Conservation (phyloP, 2,113 vertebrate species). For the Ploceus nigricollis region DNA sequence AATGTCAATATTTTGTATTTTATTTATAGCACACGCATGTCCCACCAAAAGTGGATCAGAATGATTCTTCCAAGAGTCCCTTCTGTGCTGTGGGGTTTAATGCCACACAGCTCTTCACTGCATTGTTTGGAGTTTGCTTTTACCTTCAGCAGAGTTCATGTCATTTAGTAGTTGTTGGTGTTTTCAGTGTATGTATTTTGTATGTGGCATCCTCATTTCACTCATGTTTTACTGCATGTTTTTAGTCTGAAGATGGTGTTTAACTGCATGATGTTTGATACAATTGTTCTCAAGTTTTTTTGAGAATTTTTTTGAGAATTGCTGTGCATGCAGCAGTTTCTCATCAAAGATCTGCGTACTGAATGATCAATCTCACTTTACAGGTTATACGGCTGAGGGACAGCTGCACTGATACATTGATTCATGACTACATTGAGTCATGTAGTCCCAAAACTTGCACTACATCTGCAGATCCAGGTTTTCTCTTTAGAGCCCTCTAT, state of each 20-base stretch:
- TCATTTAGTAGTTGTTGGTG: neutral
- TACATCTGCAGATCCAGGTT: neutral
- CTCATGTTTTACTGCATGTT: neutral
- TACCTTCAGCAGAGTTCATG: neutral
- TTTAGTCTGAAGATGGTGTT: neutral
- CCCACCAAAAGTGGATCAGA: neutral
- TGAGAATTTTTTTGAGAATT: neutral
- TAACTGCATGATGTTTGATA: neutral
- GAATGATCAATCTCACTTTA: neutral
- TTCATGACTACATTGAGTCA: neutral
- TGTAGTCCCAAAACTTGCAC: neutral
- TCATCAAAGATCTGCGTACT: neutral
- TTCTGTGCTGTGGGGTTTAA: neutral
- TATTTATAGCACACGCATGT: neutral
- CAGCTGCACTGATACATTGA: neutral
- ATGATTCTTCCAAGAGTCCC: neutral
- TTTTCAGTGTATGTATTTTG: neutral
- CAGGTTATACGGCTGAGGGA: neutral
- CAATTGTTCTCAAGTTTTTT: neutral
- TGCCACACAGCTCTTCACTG: neutral
- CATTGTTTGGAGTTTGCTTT: neutral
- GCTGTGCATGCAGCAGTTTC: neutral
- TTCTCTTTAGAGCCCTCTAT: neutral
- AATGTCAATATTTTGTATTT: neutral
- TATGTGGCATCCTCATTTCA: neutral